These are phyloP conservation scores for Drosophila nigromelanica DNA, from an alignment of 1,140 invertebrate genomes.

Conservation along the genomic window DNA sequence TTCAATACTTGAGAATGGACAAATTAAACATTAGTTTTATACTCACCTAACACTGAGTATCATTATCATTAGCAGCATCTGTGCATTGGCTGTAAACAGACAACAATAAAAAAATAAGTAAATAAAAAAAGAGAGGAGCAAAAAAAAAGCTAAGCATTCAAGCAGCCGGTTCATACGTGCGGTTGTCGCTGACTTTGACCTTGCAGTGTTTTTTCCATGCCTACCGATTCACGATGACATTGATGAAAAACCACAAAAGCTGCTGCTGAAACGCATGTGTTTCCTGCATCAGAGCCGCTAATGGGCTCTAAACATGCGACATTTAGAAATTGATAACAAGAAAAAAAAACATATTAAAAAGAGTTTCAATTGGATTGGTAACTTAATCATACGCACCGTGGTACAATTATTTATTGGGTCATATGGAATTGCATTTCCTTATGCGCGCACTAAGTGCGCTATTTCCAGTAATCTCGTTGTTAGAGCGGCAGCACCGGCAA, in stretches of 20 bases:
- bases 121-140: constrained; percentile 13
- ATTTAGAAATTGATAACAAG: constrained; percentile 2
- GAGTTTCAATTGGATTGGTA: neutral
- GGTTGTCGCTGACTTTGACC: constrained; percentile 63
- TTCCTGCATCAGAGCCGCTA: constrained; percentile 49
- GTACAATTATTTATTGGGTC: constrained; percentile 17
- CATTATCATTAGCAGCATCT: constrained; percentile 49
- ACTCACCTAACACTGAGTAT: constrained; percentile 18
- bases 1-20: neutral
- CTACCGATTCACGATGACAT: constrained; percentile 44
- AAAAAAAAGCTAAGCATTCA: constrained; percentile 28
- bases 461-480: constrained; percentile 67
- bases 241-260: constrained; percentile 64
- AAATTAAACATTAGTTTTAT: constrained; percentile 19
- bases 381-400: constrained; percentile 58
- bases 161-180: constrained; percentile 34
- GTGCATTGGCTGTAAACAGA: constrained; percentile 30
- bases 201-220: constrained; percentile 42
- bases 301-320: constrained; percentile 37
- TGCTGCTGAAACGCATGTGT: constrained; percentile 33
- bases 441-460: constrained; percentile 48
- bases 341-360: no score
- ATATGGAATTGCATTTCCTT: constrained; percentile 42
- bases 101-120: constrained; percentile 22
- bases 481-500: constrained; percentile 19